A percentile compares a stretch with the other conserved stretches of the same genome.
phyloP scores from a whole-genome alignment of 2,113 vertebrate species.

The Cricetomys ansorgei region DNA sequence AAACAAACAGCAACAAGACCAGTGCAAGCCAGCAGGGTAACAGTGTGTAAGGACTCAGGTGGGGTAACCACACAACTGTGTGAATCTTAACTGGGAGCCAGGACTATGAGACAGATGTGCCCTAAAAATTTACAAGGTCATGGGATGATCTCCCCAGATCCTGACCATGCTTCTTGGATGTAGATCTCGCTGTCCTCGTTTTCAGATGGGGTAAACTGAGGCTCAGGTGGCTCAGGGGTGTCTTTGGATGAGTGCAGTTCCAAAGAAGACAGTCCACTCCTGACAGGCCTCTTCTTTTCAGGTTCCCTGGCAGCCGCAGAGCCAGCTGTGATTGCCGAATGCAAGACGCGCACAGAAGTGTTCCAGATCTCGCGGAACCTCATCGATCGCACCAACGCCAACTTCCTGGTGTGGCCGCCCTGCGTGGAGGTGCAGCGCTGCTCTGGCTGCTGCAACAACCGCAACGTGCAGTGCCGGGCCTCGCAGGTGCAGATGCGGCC shows the following conservation, averaged over 20 bases:
- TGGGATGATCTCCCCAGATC: neutral
- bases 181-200: neutral
- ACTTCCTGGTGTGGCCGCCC: constrained; percentile 95
- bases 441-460: constrained; percentile 96
- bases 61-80: neutral
- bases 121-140: neutral
- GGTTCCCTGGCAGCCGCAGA: constrained; percentile 87
- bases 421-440: constrained; percentile 98
- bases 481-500: constrained; percentile 89
- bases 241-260: neutral
- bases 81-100: neutral
- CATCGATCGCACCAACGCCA: constrained; percentile 94
- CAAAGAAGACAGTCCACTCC: neutral
- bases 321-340: constrained; percentile 91
- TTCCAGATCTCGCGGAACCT: constrained; percentile 94
- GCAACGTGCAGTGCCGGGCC: constrained; percentile 90
- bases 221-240: neutral
- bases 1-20: neutral
- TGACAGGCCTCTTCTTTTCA: neutral
- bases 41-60: neutral
- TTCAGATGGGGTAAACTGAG: neutral
- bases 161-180: neutral
- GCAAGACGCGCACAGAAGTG: constrained; percentile 94
- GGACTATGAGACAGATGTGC: rapidly evolving
- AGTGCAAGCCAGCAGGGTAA: neutral